Evolutionary conservation across 1,140 invertebrate species (phyloP).

Genomic region (Probaryconus sp.): DNA sequence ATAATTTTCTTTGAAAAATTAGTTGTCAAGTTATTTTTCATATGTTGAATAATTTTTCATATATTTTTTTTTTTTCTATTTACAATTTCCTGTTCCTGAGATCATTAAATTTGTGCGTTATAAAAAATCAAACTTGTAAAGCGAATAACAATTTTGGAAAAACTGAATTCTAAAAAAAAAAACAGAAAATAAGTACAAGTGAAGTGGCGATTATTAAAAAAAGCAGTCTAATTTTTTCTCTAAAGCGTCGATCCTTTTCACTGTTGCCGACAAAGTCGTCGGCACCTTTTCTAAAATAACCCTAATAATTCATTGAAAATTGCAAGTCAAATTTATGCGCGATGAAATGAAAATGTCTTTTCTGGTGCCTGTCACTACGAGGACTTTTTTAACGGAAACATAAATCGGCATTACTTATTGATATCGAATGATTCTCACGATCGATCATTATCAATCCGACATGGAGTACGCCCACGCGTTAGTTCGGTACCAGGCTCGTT

Average conservation of each 20-base stretch:
- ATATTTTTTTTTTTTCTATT: no score
- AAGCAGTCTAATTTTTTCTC: no score
- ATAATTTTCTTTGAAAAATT: no score
- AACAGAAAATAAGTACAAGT: no score
- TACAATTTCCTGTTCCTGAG: no score
- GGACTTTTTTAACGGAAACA: slow-evolving; percentile 32
- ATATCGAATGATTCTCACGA: slow-evolving; percentile 65
- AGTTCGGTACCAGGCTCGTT: slow-evolving; percentile 50
- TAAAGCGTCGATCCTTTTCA: slow-evolving; percentile 30
- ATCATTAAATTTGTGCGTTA: no score
- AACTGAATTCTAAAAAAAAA: no score
- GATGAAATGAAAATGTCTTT: slow-evolving; percentile 1
- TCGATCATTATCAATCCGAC: slow-evolving; percentile 69
- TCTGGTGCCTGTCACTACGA: neutral
- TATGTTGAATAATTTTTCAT: no score
- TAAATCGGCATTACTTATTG: slow-evolving; percentile 35
- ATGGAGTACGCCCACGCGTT: slow-evolving; percentile 52
- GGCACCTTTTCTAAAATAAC: slow-evolving; percentile 14
- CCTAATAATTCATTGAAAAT: slow-evolving; percentile 30
- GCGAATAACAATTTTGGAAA: no score
- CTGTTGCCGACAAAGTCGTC: neutral
- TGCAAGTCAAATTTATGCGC: slow-evolving; percentile 13
- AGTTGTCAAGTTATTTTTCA: no score
- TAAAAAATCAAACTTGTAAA: no score
- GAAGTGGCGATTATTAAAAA: no score